Conservation (phyloP, 2,888 invertebrate genomes). For the Hypsopygia costalis region DNA sequence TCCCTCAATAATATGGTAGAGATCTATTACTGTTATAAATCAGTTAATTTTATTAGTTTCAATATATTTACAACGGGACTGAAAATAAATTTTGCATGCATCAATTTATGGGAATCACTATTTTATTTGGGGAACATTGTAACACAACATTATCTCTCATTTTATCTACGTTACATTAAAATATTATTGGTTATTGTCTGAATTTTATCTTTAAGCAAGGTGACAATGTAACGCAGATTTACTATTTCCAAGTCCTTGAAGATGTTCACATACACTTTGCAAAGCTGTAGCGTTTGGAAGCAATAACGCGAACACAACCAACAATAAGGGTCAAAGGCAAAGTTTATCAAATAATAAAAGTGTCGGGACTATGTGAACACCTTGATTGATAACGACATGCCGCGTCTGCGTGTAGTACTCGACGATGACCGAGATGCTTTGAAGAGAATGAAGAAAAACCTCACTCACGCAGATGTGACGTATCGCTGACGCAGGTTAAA, state of each 20-base stretch:
- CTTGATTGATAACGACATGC: slow-evolving; percentile 54
- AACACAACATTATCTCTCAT: background rate
- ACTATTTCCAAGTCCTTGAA: slow-evolving; percentile 21
- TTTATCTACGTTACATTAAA: slow-evolving; percentile 3
- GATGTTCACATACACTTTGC: slow-evolving; percentile 38
- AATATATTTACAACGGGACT: slow-evolving; percentile 6
- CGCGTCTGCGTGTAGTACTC: slow-evolving; percentile 20
- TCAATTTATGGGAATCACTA: slow-evolving; percentile 1
- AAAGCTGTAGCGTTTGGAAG: slow-evolving; percentile 18
- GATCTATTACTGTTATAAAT: background rate
- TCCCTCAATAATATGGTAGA: background rate
- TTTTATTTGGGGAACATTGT: slow-evolving; percentile 1
- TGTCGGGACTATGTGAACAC: slow-evolving; percentile 55
- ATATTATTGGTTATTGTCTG: background rate
- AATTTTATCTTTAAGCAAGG: background rate
- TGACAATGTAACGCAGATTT: slow-evolving; percentile 8
- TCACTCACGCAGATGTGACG: background rate
- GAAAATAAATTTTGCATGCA: slow-evolving; percentile 4
- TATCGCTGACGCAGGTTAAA: background rate
- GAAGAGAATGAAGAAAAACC: background rate
- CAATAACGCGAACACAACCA: slow-evolving; percentile 37
- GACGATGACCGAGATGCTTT: background rate
- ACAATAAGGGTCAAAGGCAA: slow-evolving; percentile 15
- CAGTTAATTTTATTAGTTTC: background rate
- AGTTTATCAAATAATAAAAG: slow-evolving; percentile 59